Evolutionary conservation across 2,888 invertebrate species (phyloP).

Genomic region (Exephanes ischioxanthus): DNA sequence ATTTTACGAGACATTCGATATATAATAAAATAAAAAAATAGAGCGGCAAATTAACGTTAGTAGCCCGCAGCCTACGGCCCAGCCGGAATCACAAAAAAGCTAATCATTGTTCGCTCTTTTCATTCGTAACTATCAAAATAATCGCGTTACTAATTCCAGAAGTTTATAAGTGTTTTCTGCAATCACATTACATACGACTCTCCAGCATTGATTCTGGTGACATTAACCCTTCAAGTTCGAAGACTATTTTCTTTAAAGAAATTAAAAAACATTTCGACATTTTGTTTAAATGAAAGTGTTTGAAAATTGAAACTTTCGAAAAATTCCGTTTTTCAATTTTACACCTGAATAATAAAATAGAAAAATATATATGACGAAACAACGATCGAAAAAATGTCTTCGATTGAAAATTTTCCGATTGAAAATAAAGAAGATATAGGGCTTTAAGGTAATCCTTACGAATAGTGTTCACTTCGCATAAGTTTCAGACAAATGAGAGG

Average conservation of each 20-base stretch:
- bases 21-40: neutral
- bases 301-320: too few species aligned
- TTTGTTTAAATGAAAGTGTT: too few species aligned
- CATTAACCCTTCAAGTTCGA: neutral
- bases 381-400: neutral
- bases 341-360: neutral
- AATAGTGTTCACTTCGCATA: too few species aligned
- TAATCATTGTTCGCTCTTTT: slow-evolving; percentile 36
- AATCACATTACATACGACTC: neutral
- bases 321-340: neutral
- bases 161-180: neutral
- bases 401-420: too few species aligned
- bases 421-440: too few species aligned
- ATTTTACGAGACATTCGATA: slow-evolving; percentile 34
- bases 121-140: neutral
- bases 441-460: too few species aligned
- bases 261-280: too few species aligned
- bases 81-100: slow-evolving; percentile 47
- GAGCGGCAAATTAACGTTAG: slow-evolving; percentile 48
- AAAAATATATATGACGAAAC: neutral
- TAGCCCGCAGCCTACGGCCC: slow-evolving; percentile 59
- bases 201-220: neutral
- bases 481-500: too few species aligned
- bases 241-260: neutral
- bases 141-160: neutral